Conservation (phyloP, 2,888 invertebrate species). For the Monoplex corrugatus region DNA sequence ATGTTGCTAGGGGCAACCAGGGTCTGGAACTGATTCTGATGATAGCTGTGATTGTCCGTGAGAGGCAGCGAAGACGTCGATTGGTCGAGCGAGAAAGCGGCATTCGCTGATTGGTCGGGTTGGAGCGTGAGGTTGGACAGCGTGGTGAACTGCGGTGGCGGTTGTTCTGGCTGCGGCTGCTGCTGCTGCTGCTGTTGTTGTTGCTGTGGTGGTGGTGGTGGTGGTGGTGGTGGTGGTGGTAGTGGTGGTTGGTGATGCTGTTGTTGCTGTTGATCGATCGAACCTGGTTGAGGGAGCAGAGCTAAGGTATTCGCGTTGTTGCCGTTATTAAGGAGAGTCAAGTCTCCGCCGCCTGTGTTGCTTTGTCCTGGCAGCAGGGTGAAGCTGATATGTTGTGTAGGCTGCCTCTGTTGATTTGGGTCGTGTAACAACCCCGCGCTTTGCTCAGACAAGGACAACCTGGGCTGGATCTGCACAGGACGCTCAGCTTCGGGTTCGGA, state of each 20-base stretch:
- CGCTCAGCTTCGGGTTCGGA: slow-evolving; percentile 30
- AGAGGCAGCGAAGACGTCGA: not conserved
- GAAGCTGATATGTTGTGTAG: slow-evolving; percentile 9
- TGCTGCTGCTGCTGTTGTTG: slow-evolving; percentile 39
- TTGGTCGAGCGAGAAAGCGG: slow-evolving; percentile 10
- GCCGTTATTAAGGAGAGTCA: not conserved
- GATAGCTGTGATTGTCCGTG: slow-evolving; percentile 19
- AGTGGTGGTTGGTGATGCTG: slow-evolving; percentile 20
- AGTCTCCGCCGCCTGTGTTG: not conserved
- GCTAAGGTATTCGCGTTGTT: not conserved
- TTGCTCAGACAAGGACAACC: slow-evolving; percentile 23
- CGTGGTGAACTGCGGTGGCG: slow-evolving; percentile 25
- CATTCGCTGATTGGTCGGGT: not conserved
- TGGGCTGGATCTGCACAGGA: slow-evolving; percentile 2
- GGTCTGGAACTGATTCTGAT: not conserved
- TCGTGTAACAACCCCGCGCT: not conserved
- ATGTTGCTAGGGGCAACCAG: slow-evolving; percentile 33
- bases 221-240: slow-evolving; percentile 19
- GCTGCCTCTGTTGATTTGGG: not conserved
- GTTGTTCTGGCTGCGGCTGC: slow-evolving; percentile 31
- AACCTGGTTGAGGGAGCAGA: not conserved
- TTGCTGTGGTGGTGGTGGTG: slow-evolving; percentile 20
- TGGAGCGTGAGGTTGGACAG: not conserved
- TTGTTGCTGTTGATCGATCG: slow-evolving; percentile 43
- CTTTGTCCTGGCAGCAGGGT: not conserved